Base-by-base conservation (phyloP, 1,140 invertebrate genomes). In the Cotesia chilonis region DNA sequence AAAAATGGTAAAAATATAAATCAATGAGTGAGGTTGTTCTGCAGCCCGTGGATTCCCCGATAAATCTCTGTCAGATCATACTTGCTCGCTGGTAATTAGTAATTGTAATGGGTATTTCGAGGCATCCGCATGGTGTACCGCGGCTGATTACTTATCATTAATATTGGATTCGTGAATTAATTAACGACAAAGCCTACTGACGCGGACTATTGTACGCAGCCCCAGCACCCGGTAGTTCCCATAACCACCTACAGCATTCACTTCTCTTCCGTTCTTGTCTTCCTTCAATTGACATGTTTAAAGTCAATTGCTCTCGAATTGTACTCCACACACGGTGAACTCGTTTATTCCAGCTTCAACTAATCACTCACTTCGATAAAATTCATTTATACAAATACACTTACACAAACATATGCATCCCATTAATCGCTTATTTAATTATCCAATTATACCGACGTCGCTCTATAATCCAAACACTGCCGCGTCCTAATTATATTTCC, bases 101-200 rank as follows among this genome's bases (percentile, higher is more conserved):
- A 81, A 81, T 83, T 81, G 78, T 81, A 83, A 82, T 82, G 78
- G 77, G 76, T 79, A 80, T 77, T 81, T 82, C 76, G 68, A 63
- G 68, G 72, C 65, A 63, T 76, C 71, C 68, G 71, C 54, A 65
- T 70, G 68, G 61, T 63, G 68, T 57, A 73, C 72, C 75, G 74
- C 79, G 75, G 77, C 78, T 83, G 82, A 85, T 85, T 85, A 85
- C 83, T 84, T 81, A 83, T 74, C 80, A 84, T 84, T 80, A 83
- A 84, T 85, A 84, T 83, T 82, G 77, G 79, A 83, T 81, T 83
- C 73, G 76, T 75, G 77, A 83, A 85, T 84, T 83, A 85, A 84
- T 85, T 84, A 83, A 81, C 77, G 79, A 81, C 78, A 81, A 80
- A 81, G 76, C 79, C 71, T 75, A 73, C 71, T 69, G 74, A 74